A percentile compares a stretch with the other conserved stretches of the same genome.
Conservation (phyloP, 1,140 invertebrate genomes). For the Ceratosolen solmsi region DNA sequence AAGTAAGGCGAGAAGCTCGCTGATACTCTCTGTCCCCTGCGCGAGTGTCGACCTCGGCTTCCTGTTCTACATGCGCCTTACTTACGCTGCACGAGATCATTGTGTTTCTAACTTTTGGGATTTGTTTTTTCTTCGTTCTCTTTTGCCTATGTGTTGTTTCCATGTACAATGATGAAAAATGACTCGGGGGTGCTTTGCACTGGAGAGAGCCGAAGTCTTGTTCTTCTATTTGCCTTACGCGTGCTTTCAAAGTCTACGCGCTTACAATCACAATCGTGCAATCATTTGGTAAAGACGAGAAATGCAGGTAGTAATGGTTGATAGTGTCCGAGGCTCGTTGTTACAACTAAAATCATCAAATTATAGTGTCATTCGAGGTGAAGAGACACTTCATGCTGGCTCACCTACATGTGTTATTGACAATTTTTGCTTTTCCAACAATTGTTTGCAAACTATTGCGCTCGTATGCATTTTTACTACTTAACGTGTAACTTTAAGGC, state of each 20-base stretch:
- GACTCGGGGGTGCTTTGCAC: neutral
- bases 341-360: neutral
- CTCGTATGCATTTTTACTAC: no score
- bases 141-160: no score
- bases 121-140: neutral
- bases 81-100: neutral
- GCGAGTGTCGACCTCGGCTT: neutral
- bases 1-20: slow-evolving; percentile 58
- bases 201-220: no score
- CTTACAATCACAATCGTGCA: neutral
- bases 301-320: neutral
- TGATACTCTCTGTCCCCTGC: slow-evolving; percentile 25
- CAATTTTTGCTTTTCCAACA: no score
- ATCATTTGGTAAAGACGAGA: neutral
- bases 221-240: no score
- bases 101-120: neutral
- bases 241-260: no score
- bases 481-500: no score
- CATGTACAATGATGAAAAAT: no score
- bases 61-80: neutral
- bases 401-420: no score
- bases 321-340: neutral
- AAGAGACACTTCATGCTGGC: no score
- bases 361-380: neutral
- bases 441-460: no score